A percentile compares a stretch with the other conserved stretches of the same genome.
phyloP scores from a whole-genome alignment of 1,140 invertebrate genomes.

The Spodoptera litura region DNA sequence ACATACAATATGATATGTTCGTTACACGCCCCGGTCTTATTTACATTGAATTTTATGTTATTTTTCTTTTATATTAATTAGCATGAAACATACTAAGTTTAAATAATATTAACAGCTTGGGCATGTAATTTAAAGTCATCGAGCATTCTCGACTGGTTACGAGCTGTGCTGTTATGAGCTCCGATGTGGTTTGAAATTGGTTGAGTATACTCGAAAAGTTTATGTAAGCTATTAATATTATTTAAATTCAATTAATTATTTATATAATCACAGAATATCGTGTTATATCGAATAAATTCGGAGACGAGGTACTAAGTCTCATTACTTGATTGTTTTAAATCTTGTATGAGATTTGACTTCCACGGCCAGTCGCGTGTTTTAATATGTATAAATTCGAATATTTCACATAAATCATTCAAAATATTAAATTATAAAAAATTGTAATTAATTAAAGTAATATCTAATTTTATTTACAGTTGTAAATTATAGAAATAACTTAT shows the following conservation, averaged over 20 bases:
- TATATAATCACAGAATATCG: conserved; percentile 24
- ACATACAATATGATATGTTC: conserved; percentile 47
- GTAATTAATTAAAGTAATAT: conserved; percentile 30
- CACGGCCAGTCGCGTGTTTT: conserved; percentile 11
- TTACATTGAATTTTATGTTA: conserved; percentile 15
- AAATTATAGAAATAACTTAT: conserved; percentile 30
- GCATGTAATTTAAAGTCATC: too few species aligned
- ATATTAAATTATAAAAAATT: conserved; percentile 17
- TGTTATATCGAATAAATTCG: conserved; percentile 44
- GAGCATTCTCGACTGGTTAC: too few species aligned
- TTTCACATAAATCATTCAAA: conserved; percentile 20
- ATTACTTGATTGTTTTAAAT: conserved; percentile 19
- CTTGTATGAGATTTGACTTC: conserved; percentile 1
- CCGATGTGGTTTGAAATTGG: too few species aligned
- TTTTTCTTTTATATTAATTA: too few species aligned
- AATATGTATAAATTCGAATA: conserved; percentile 23
- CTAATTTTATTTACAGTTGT: conserved; percentile 24
- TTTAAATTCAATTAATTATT: conserved; percentile 3
- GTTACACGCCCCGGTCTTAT: conserved; percentile 17
- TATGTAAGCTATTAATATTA: too few species aligned
- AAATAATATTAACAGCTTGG: too few species aligned
- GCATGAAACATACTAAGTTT: too few species aligned
- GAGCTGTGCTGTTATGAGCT: too few species aligned
- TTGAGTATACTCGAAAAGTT: too few species aligned
- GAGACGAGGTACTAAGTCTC: conserved; percentile 41